These are phyloP conservation scores for Naja naja DNA, from an alignment of 2,113 vertebrate genomes.

Conservation along the genomic window DNA sequence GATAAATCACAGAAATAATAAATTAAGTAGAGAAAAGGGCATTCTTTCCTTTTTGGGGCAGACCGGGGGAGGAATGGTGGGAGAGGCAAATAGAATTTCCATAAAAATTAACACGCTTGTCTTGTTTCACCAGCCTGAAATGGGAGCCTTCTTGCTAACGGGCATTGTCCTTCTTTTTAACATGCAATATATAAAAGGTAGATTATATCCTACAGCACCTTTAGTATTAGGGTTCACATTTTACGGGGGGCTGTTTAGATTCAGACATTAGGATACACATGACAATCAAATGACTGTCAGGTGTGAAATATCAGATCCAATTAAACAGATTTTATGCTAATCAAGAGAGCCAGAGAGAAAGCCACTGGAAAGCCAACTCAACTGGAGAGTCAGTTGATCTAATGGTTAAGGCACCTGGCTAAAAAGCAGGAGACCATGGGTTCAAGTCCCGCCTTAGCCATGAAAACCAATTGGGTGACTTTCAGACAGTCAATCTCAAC, in stretches of 20 bases:
- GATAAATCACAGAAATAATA: constrained; percentile 25
- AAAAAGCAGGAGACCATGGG: not conserved
- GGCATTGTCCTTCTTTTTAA: accelerated
- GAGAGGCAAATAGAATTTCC: constrained; percentile 2
- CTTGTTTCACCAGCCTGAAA: constrained; percentile 1
- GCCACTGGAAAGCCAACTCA: not conserved
- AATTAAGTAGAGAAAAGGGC: not conserved
- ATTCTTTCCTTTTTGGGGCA: not conserved
- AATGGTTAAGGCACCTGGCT: not conserved
- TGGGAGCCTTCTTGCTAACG: not conserved
- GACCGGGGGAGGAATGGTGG: not conserved
- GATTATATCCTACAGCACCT: not conserved
- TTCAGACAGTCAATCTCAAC: not conserved
- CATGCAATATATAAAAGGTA: not conserved
- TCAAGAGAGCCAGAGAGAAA: not conserved
- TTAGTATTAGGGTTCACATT: not conserved
- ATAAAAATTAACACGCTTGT: constrained; percentile 17
- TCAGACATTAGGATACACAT: not conserved
- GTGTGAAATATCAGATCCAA: not conserved
- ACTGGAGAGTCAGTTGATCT: not conserved
- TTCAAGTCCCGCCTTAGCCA: not conserved
- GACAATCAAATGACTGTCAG: not conserved
- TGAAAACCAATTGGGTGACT: not conserved
- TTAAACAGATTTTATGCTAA: not conserved
- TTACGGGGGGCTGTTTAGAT: not conserved